These are phyloP conservation scores for Phrynocephalus forsythii DNA, from an alignment of 2,797 vertebrate species.

Conservation along the genomic window DNA sequence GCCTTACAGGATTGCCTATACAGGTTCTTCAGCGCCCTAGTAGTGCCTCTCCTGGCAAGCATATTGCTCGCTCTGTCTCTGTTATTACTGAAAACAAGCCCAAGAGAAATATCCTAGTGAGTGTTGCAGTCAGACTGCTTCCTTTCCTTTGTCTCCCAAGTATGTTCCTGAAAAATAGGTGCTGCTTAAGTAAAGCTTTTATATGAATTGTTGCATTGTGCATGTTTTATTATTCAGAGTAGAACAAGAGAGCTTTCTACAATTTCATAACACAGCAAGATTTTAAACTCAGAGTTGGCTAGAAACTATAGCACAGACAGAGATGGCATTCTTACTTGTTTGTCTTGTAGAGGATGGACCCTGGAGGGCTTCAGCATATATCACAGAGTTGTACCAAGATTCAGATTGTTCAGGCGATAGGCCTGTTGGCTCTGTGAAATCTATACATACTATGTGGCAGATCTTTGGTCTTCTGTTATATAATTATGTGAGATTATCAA, in stretches of 20 bases:
- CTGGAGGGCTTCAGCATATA: background rate
- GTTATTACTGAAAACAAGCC: conserved; percentile 79
- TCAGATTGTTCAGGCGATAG: background rate
- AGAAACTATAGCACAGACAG: no score
- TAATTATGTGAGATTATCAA: background rate
- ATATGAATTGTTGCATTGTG: background rate
- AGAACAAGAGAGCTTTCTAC: background rate
- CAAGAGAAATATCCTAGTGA: conserved; percentile 84
- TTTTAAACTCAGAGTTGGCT: background rate
- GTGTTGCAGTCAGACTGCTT: conserved; percentile 44
- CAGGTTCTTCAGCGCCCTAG: conserved; percentile 82
- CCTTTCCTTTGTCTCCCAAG: background rate
- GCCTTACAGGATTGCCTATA: conserved; percentile 84
- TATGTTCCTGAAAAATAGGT: background rate
- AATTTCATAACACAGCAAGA: background rate
- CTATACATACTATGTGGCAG: background rate
- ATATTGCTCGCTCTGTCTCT: conserved; percentile 85
- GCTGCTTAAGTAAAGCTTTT: background rate
- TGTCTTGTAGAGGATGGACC: background rate
- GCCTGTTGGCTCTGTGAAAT: background rate
- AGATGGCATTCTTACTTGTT: background rate
- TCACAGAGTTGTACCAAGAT: background rate
- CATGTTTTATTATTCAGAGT: conserved; percentile 10
- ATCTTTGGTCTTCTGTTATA: background rate
- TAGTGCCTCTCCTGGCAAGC: conserved; percentile 82